phyloP scores from a whole-genome alignment of 2,113 vertebrate species.

The Morone saxatilis region DNA sequence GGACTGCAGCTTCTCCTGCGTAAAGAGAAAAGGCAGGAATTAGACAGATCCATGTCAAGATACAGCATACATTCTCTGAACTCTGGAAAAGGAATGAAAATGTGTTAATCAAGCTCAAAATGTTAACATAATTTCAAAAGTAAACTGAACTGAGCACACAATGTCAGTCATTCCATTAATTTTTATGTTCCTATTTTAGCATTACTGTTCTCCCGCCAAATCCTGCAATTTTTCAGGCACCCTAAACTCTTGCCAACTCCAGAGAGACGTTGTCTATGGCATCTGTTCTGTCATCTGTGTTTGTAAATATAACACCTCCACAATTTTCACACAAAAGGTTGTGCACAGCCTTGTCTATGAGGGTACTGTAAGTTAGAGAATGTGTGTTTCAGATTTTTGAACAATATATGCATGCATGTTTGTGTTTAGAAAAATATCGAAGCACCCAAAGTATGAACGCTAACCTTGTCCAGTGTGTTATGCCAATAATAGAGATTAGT shows the following conservation, averaged over 20 bases:
- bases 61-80: not conserved
- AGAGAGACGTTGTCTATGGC: slow-evolving; percentile 15
- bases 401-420: not conserved
- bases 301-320: not conserved
- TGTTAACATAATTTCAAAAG: not conserved
- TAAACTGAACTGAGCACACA: not conserved
- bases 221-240: slow-evolving; percentile 17
- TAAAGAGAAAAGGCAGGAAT: slow-evolving; percentile 56
- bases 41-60: slow-evolving; percentile 1
- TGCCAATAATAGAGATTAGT: slow-evolving; percentile 76
- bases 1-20: slow-evolving; percentile 86
- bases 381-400: not conserved
- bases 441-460: slow-evolving; percentile 42
- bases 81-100: not conserved
- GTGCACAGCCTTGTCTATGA: not conserved
- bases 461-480: slow-evolving; percentile 61
- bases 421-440: not conserved
- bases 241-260: slow-evolving; percentile 23
- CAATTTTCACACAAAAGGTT: slow-evolving; percentile 16
- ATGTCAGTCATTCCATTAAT: not conserved
- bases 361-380: not conserved
- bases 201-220: slow-evolving; percentile 15
- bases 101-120: not conserved
- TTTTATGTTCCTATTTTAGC: not conserved
- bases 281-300: slow-evolving; percentile 54